These are phyloP conservation scores for Lasaia peninsularis DNA, from an alignment of 1,140 invertebrate genomes.

Conservation along the genomic window DNA sequence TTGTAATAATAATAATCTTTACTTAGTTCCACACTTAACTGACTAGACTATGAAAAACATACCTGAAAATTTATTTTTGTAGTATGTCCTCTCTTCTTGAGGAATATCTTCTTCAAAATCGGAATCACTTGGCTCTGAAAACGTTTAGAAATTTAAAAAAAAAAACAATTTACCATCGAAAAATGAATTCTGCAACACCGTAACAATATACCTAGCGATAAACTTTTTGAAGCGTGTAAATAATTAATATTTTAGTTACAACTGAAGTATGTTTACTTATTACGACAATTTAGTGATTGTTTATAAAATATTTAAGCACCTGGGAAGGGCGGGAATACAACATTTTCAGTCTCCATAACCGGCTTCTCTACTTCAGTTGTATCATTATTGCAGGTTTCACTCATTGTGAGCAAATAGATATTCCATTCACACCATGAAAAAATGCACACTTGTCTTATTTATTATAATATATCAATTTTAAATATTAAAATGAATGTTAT, in stretches of 20 bases:
- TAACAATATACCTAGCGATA: too few species aligned
- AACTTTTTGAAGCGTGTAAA: too few species aligned
- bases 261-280: not conserved
- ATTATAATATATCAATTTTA: conserved; percentile 8
- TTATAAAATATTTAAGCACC: conserved; percentile 29
- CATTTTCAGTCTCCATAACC: conserved; percentile 43
- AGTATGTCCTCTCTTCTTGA: conserved; percentile 71
- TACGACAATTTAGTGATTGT: not conserved
- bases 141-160: too few species aligned
- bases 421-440: not conserved
- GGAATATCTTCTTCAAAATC: conserved; percentile 75
- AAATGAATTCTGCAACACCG: not conserved
- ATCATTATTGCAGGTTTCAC: conserved; percentile 49
- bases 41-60: not conserved
- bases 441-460: not conserved
- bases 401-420: conserved; percentile 40
- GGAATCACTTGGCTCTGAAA: conserved; percentile 55
- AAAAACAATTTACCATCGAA: too few species aligned
- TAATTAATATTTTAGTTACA: too few species aligned
- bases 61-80: conserved; percentile 57
- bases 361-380: conserved; percentile 55
- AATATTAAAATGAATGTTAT: not conserved
- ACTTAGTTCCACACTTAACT: too few species aligned
- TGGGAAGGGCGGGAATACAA: conserved; percentile 65
- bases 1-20: too few species aligned